These are phyloP conservation scores for Thaleichthys pacificus DNA, from an alignment of 2,797 vertebrate species.

Conservation along the genomic window DNA sequence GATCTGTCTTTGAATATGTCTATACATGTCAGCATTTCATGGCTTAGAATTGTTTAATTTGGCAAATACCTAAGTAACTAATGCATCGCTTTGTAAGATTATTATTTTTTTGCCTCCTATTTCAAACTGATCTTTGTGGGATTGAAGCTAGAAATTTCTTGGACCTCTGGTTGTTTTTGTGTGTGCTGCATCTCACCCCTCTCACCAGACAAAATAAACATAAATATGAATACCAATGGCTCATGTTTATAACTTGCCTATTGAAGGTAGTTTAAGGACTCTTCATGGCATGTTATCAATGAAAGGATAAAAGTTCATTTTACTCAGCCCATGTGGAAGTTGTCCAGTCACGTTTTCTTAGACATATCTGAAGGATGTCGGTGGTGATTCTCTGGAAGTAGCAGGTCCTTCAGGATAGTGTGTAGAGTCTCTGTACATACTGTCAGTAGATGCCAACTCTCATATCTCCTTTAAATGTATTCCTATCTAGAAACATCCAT, in stretches of 20 bases:
- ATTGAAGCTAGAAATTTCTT: slow-evolving; percentile 43
- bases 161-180: slow-evolving; percentile 46
- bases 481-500: slow-evolving; percentile 53
- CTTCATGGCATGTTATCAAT: slow-evolving; percentile 30
- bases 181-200: slow-evolving; percentile 61
- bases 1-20: slow-evolving; percentile 35
- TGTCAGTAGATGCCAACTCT: slow-evolving; percentile 10
- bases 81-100: neutral
- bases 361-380: no score
- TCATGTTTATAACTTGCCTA: slow-evolving; percentile 47
- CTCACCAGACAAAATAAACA: slow-evolving; percentile 74
- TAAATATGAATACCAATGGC: slow-evolving; percentile 50
- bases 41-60: slow-evolving; percentile 28
- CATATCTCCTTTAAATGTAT: slow-evolving; percentile 45
- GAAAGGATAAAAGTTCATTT: slow-evolving; percentile 13
- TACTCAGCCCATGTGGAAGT: neutral
- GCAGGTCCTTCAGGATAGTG: neutral
- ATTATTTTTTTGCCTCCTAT: slow-evolving; percentile 28
- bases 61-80: slow-evolving; percentile 2
- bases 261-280: slow-evolving; percentile 2
- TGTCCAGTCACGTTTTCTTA: neutral
- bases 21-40: slow-evolving; percentile 45
- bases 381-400: no score
- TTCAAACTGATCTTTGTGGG: slow-evolving; percentile 29
- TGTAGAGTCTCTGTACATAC: neutral